Evolutionary conservation across 2,888 invertebrate species (phyloP).

Genomic region (Perizoma flavofasciatum): DNA sequence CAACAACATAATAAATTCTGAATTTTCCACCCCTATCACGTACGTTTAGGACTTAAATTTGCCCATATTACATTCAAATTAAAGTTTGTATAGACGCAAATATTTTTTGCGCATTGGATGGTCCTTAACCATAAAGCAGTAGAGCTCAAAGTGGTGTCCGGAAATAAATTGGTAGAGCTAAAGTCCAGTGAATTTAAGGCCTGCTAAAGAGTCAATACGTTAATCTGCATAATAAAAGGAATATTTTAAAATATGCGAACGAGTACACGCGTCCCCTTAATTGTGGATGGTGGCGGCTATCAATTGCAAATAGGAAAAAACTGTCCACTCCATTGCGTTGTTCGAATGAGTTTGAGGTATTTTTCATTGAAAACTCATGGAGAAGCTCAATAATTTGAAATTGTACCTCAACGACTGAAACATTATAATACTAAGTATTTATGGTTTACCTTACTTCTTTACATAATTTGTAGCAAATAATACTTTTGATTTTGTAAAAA

Average conservation of each 20-base stretch:
- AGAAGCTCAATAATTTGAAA: constrained; percentile 6
- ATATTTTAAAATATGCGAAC: constrained; percentile 74
- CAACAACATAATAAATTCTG: constrained; percentile 20
- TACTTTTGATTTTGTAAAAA: too few relatives aligned
- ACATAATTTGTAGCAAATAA: too few relatives aligned
- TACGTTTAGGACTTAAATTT: constrained; percentile 27
- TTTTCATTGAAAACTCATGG: constrained; percentile 36
- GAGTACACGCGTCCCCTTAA: constrained; percentile 64
- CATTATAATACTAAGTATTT: too few relatives aligned
- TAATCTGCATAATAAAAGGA: constrained; percentile 80
- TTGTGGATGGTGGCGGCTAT: constrained; percentile 75
- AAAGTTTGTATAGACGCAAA: constrained; percentile 13
- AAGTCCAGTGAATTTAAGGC: constrained; percentile 47
- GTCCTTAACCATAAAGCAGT: constrained; percentile 6
- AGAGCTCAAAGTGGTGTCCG: constrained; percentile 19
- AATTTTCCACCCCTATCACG: constrained; percentile 12
- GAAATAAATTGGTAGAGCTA: constrained; percentile 25
- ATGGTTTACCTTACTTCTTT: too few relatives aligned
- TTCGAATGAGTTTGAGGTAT: constrained; percentile 65
- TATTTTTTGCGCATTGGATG: constrained; percentile 1
- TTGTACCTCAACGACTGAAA: not conserved
- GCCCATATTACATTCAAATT: not conserved
- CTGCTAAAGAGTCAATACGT: constrained; percentile 69
- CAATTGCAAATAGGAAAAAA: constrained; percentile 79
- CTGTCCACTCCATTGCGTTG: constrained; percentile 72